These are phyloP conservation scores for Garra rufa DNA, from an alignment of 2,113 vertebrate genomes.

Conservation along the genomic window DNA sequence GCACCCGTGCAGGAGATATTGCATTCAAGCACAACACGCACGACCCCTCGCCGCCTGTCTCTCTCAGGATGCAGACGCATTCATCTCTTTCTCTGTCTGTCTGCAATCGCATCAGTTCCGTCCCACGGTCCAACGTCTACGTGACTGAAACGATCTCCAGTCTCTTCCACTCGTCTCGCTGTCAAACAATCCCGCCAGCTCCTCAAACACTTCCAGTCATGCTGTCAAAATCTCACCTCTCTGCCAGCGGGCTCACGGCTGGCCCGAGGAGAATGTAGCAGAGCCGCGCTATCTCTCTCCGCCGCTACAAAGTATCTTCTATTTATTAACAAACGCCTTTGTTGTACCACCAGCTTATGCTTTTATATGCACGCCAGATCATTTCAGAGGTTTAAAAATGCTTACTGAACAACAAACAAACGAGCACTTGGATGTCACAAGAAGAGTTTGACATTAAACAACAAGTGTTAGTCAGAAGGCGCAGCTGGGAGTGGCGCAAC, in stretches of 20 bases:
- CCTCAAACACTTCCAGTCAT: constrained; percentile 64
- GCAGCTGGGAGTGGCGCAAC: constrained; percentile 19
- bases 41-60: background rate
- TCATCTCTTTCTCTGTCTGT: constrained; percentile 20
- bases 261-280: constrained; percentile 73
- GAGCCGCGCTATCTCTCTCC: constrained; percentile 62
- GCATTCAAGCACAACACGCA: constrained; percentile 12
- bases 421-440: background rate
- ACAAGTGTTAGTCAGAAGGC: background rate
- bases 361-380: background rate
- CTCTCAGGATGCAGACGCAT: background rate
- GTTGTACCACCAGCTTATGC: constrained; percentile 4
- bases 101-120: background rate
- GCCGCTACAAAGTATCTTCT: constrained; percentile 33
- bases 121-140: constrained; percentile 11
- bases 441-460: background rate
- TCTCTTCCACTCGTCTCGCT: constrained; percentile 48
- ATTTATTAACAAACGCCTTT: constrained; percentile 35
- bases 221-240: constrained; percentile 75
- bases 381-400: background rate
- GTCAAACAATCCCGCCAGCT: constrained; percentile 53
- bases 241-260: constrained; percentile 68
- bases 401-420: background rate
- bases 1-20: background rate
- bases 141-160: constrained; percentile 34